Evolutionary conservation across 2,113 vertebrate genomes (phyloP), one percentile per base, ranked within the genome.

Genomic region (Ammodytes dubius): DNA sequence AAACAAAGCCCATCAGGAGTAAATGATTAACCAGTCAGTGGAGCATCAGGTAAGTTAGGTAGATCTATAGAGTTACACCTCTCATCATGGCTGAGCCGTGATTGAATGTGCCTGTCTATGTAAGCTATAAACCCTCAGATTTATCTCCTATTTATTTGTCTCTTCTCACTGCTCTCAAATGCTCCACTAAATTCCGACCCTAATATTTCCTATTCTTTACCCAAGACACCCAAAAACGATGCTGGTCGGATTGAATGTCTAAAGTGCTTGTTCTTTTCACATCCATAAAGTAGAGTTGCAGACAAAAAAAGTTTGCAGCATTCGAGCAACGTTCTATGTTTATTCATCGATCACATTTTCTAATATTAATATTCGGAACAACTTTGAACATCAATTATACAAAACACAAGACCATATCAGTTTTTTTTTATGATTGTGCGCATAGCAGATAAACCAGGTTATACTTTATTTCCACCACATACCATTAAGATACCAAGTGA

Each of bases 391-490:
- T 73, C 67, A 84, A 83, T 86, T 75, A 79, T 74, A 89, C 67
- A 85, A 83, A 27, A 27, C 27, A 89, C 68, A 82, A 61, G 50
- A 78, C 46, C 47, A 82, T 69, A 79, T 71, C 64, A 52, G 75
- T 27, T 27, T 27, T 27, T 27, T 27, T 27, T 27, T 27, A 85
- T 84, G 69, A 87, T 85, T 90, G 88, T 89, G 90, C 75, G 77
- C 90, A 91, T 87, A 82, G 56, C 79, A 79, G 81, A 91, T 85
- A 85, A 88, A 93, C 75, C 86, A 83, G 86, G 85, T 88, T 88
- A 90, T 90, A 93, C 49, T 93, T 92, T 72, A 88, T 82, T 90
- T 87, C 58, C 86, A 91, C 89, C 89, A 91, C 80, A 91, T 87
- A 87, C 54, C 77, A 91, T 77, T 27, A 83, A 86, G 27, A 91